Base-by-base conservation (phyloP, 2,113 vertebrate species). In the Brachyhypopomus occidentalis region DNA sequence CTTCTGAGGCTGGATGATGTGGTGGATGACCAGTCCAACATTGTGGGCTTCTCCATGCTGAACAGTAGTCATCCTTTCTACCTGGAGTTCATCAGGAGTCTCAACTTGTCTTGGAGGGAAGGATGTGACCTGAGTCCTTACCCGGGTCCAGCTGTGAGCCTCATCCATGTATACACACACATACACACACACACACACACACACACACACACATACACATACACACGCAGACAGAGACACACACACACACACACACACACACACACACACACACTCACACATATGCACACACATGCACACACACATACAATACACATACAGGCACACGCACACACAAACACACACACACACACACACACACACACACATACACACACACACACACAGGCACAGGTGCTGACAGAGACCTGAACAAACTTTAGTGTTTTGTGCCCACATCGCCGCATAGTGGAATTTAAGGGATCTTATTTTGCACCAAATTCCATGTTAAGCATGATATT, bases 81-180 rank as follows among this genome's bases (percentile, higher is more conserved):
- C 83, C 88, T 95, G 52, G 96, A 97, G 91, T 97, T 98, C 83
- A 95, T 97, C 78, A 89, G 96, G 30, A 98, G 96, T 88, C 95
- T 97, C 88, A 97, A 98, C 88, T 95, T 98, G 85, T 98, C 96
- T 0, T 98, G 96, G 96, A 93, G 94, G 78, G 96, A 98, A 87
- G 96, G 95, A 75, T 98, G 96, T 78, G 95, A 97, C 81, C 90
- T 95, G 4, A 95, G 89, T 84, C 92, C 93, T 1, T 97, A 89
- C 73, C 91, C 90, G 0, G 91, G 89, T 1, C 90, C 90, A 0
- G 87, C 91, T 82, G 92, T 92, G 81, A 89, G 89, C 56, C 30
- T 38, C 34, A 62, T 27, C 6, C 27, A 64, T 23, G 2, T 17
- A 80, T 41, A 67, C 38, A 69, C 56, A 7, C 73, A 20, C 48